Evolutionary conservation across 2,797 vertebrate genomes (phyloP).

Genomic region (Mormyrus hasselquistii): DNA sequence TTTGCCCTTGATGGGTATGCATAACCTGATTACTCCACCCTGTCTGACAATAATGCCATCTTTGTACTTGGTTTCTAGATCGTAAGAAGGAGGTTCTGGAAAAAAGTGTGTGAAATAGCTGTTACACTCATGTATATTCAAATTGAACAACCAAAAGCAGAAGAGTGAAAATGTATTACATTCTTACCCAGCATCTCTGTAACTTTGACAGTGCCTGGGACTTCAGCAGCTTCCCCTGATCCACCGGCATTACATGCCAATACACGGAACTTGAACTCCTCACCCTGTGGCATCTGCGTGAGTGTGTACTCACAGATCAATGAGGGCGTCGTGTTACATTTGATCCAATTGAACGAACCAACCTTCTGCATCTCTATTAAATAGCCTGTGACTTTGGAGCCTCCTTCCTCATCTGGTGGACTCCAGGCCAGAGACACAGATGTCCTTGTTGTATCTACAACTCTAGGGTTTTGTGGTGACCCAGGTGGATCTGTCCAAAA

Average conservation of each 20-base stretch:
- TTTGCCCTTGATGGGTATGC: constrained; percentile 93
- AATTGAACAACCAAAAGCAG: neutral
- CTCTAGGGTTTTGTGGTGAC: constrained; percentile 94
- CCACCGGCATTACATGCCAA: constrained; percentile 93
- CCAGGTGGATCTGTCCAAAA: constrained; percentile 82
- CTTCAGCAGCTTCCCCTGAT: constrained; percentile 89
- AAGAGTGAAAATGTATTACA: neutral
- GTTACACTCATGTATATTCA: neutral
- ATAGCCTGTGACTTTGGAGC: constrained; percentile 91
- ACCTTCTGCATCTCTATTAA: constrained; percentile 98
- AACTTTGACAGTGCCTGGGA: constrained; percentile 86
- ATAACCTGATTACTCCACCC: constrained; percentile 86
- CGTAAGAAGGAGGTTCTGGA: constrained; percentile 89
- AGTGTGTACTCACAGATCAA: constrained; percentile 97
- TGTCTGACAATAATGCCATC: constrained; percentile 85
- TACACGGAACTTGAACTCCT: constrained; percentile 93
- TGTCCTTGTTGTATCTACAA: constrained; percentile 90
- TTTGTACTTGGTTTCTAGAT: constrained; percentile 93
- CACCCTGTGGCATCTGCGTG: constrained; percentile 89
- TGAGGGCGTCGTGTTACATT: constrained; percentile 95
- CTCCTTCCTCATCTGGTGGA: constrained; percentile 94
- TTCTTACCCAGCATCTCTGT: constrained; percentile 95
- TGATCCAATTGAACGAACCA: constrained; percentile 87
- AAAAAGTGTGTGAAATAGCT: constrained; percentile 13
- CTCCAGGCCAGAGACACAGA: constrained; percentile 97